Percentiles rank a stretch among this genome's conserved stretches.
These are phyloP conservation scores for Turnix velox DNA, from an alignment of 2,113 vertebrate genomes.

Conservation along the genomic window DNA sequence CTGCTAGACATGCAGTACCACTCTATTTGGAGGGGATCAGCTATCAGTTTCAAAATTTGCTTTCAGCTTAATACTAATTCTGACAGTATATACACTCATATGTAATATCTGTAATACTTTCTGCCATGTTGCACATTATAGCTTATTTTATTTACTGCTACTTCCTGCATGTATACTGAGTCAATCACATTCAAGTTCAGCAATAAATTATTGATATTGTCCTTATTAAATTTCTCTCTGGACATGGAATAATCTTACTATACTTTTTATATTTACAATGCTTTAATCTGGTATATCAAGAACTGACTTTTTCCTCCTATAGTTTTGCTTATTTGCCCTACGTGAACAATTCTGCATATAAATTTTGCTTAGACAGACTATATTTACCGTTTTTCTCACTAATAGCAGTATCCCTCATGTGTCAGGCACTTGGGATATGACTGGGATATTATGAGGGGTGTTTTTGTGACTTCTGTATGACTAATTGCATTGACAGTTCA, in stretches of 20 bases:
- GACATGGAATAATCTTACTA: not conserved
- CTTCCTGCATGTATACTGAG: not conserved
- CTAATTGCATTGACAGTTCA: not conserved
- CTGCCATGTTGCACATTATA: not conserved
- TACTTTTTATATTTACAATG: not conserved
- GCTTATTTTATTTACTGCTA: not conserved
- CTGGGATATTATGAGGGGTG: not conserved
- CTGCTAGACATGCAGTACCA: not conserved
- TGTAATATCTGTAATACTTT: not conserved
- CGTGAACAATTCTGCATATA: not conserved
- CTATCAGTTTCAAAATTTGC: not conserved
- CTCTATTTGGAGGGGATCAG: not conserved
- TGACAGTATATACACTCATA: not conserved
- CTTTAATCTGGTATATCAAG: not conserved
- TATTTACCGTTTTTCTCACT: not conserved
- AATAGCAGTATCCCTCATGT: not conserved
- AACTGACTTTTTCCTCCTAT: not conserved
- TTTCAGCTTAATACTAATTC: not conserved
- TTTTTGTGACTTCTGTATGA: not conserved
- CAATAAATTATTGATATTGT: not conserved
- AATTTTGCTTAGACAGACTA: not conserved
- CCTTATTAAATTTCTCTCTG: not conserved
- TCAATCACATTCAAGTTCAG: accelerated
- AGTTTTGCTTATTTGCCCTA: not conserved
- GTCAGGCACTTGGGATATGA: not conserved